A percentile compares a stretch with the other conserved stretches of the same genome.
These are phyloP conservation scores for Acrocephalus scirpaceus DNA, from an alignment of 2,797 vertebrate genomes.

Conservation along the genomic window DNA sequence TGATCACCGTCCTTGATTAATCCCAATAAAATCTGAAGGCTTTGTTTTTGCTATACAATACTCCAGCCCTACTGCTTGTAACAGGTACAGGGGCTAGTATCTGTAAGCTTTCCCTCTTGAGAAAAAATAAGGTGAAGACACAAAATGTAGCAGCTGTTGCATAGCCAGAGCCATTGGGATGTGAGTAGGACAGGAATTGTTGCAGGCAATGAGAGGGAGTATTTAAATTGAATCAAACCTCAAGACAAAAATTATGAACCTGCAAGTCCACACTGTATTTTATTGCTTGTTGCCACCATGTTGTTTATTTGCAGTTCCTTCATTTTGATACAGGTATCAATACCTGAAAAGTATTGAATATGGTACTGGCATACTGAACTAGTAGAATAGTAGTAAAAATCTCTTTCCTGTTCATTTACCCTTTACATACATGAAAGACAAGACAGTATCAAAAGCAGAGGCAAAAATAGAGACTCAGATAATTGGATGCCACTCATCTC, in stretches of 20 bases:
- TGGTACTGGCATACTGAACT: not conserved
- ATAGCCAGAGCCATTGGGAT: not conserved
- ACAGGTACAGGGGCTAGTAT: not conserved
- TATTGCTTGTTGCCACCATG: not conserved
- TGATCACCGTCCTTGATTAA: constrained; percentile 36
- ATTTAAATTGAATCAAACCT: not conserved
- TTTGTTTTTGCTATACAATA: not conserved
- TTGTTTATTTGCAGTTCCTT: not conserved
- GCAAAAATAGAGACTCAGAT: not conserved
- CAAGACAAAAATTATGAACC: not conserved
- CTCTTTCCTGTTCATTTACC: not conserved
- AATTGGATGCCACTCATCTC: not conserved
- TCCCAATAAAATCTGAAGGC: constrained; percentile 16
- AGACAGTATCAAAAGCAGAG: not conserved
- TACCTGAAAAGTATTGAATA: not conserved
- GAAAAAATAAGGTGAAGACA: not conserved
- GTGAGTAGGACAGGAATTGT: not conserved
- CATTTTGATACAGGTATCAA: not conserved
- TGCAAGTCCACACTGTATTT: not conserved
- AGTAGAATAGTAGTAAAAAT: not conserved
- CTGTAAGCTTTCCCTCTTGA: not conserved
- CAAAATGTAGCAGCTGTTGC: not conserved
- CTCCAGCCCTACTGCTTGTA: not conserved
- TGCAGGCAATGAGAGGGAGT: not conserved
- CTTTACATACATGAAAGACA: not conserved